Evolutionary conservation across 1,140 invertebrate species (phyloP).

Genomic region (Argopecten irradians): DNA sequence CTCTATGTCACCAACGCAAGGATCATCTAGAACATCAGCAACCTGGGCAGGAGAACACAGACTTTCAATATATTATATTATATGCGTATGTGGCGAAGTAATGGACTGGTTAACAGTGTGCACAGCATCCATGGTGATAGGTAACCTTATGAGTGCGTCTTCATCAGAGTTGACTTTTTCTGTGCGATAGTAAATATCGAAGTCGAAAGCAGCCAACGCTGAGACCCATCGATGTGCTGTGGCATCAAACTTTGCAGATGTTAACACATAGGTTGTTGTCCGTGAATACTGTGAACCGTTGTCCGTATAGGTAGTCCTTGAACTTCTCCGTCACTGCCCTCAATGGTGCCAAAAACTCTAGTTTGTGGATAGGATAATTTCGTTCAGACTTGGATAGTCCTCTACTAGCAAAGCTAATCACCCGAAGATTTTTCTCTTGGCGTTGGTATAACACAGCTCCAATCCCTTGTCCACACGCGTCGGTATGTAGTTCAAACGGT

Average conservation of each 20-base stretch:
- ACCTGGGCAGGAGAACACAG: background rate
- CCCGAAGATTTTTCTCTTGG: constrained; percentile 4
- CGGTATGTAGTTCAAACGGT: constrained; percentile 58
- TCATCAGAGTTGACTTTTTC: background rate
- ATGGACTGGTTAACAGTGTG: background rate
- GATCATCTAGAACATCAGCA: no score
- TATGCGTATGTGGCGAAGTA: background rate
- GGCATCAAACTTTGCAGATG: no score
- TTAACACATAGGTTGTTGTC: background rate
- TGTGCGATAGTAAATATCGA: background rate
- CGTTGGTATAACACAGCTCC: constrained; percentile 65
- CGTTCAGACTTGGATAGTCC: constrained; percentile 8
- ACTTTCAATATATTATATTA: no score
- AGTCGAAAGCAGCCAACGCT: background rate
- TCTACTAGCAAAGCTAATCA: constrained; percentile 37
- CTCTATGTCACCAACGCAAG: no score
- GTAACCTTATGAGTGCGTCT: background rate
- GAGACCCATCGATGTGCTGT: no score
- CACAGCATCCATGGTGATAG: background rate
- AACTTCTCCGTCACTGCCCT: constrained; percentile 38
- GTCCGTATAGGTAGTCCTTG: constrained; percentile 44
- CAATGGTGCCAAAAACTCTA: no score
- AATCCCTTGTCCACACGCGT: constrained; percentile 55
- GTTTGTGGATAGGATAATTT: background rate
- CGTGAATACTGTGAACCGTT: constrained; percentile 34